Conservation (phyloP, 2,888 invertebrate species). For the Loripinus fragilis region DNA sequence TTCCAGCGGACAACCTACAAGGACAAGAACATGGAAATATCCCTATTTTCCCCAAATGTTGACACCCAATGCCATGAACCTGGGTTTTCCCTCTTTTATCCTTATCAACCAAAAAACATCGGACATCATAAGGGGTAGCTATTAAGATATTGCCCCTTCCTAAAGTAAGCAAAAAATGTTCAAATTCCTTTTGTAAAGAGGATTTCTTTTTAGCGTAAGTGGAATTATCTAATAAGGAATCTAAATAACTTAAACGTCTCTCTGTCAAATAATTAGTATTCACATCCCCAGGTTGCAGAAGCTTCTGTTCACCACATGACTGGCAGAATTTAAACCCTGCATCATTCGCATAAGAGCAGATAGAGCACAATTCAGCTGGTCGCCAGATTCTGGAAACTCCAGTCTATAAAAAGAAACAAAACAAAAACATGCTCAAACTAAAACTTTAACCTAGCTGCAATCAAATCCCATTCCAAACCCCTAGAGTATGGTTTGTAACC, state of each 20-base stretch:
- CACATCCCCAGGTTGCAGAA: neutral
- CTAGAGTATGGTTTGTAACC: slow-evolving; percentile 25
- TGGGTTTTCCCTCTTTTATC: slow-evolving; percentile 15
- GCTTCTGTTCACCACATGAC: slow-evolving; percentile 2
- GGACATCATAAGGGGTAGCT: neutral
- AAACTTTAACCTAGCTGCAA: slow-evolving; percentile 21
- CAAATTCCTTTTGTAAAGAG: slow-evolving; percentile 4
- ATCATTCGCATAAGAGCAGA: slow-evolving; percentile 9
- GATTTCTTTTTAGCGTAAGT: slow-evolving; percentile 3
- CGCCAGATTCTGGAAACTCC: slow-evolving; percentile 2
- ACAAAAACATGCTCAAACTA: neutral
- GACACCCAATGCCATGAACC: neutral
- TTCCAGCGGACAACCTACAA: slow-evolving; percentile 2
- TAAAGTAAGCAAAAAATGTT: neutral
- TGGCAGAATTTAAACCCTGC: slow-evolving; percentile 6
- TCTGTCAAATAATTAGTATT: slow-evolving; percentile 7
- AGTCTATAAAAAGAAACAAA: neutral
- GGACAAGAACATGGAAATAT: slow-evolving; percentile 8
- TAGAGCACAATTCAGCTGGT: slow-evolving; percentile 9
- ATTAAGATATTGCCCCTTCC: neutral
- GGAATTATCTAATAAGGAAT: neutral
- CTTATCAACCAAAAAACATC: slow-evolving; percentile 21
- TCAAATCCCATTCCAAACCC: slow-evolving; percentile 27
- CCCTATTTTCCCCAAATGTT: neutral
- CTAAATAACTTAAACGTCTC: slow-evolving; percentile 7